phyloP scores from a whole-genome alignment of 2,113 vertebrate species.

The Columbina picui region DNA sequence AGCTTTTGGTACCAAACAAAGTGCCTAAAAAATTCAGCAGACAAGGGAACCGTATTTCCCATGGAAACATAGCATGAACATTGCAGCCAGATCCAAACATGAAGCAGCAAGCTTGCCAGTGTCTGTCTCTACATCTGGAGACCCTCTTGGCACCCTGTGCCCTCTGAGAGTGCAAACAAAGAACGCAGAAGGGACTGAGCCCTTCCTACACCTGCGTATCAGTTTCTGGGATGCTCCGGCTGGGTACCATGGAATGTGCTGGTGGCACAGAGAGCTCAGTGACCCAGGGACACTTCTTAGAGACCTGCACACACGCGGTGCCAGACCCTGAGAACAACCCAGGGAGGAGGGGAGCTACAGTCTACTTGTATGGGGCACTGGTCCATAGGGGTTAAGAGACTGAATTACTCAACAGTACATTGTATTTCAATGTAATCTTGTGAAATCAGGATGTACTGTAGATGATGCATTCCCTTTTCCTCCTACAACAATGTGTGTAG shows the following conservation, averaged over 20 bases:
- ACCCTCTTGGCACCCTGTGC: background rate
- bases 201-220: background rate
- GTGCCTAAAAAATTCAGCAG: background rate
- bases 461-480: constrained; percentile 13
- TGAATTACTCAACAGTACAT: background rate
- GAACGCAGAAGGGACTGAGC: background rate
- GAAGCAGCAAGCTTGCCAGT: fast-evolving
- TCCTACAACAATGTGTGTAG: background rate
- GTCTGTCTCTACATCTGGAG: background rate
- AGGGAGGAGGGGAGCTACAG: background rate
- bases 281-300: background rate
- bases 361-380: background rate
- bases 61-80: fast-evolving
- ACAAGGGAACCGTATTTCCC: fast-evolving
- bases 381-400: background rate
- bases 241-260: background rate
- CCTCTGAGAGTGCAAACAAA: fast-evolving
- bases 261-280: background rate
- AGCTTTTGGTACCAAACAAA: background rate
- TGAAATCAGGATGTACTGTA: constrained; percentile 29
- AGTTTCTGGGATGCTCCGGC: background rate
- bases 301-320: fast-evolving
- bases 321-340: background rate
- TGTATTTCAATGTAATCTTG: constrained; percentile 46
- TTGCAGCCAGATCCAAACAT: background rate